Conservation (phyloP, 1,140 invertebrate species). For the Musca vetustissima region DNA sequence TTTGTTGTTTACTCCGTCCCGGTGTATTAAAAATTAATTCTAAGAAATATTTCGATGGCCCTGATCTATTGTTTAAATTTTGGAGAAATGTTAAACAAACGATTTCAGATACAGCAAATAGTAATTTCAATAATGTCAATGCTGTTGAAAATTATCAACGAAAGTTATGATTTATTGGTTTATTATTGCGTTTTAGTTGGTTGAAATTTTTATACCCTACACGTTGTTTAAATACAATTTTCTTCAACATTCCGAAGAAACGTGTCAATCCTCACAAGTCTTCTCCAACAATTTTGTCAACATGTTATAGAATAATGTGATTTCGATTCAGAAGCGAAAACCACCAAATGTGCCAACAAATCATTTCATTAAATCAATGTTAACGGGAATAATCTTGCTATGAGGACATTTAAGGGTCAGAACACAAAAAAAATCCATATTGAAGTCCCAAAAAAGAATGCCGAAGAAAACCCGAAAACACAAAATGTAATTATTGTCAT, state of each 20-base stretch:
- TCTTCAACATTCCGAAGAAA: no score
- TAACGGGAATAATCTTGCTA: neutral
- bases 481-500: slow-evolving; percentile 20
- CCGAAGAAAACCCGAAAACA: neutral
- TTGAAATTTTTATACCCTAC: no score
- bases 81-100: slow-evolving; percentile 11
- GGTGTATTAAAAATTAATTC: neutral
- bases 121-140: neutral
- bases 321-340: no score
- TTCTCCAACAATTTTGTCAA: no score
- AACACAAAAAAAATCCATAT: no score
- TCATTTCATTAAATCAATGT: slow-evolving; percentile 19
- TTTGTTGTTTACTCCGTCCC: slow-evolving; percentile 2
- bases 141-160: neutral
- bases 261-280: no score
- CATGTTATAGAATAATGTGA: no score
- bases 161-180: no score
- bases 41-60: slow-evolving; percentile 2
- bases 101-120: slow-evolving; percentile 10
- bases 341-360: slow-evolving; percentile 14
- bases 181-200: no score
- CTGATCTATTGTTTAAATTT: neutral
- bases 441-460: no score
- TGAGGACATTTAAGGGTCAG: neutral
- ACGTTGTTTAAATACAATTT: no score